phyloP scores from a whole-genome alignment of 2,797 vertebrate genomes.

The Acrossocheilus fasciatus region DNA sequence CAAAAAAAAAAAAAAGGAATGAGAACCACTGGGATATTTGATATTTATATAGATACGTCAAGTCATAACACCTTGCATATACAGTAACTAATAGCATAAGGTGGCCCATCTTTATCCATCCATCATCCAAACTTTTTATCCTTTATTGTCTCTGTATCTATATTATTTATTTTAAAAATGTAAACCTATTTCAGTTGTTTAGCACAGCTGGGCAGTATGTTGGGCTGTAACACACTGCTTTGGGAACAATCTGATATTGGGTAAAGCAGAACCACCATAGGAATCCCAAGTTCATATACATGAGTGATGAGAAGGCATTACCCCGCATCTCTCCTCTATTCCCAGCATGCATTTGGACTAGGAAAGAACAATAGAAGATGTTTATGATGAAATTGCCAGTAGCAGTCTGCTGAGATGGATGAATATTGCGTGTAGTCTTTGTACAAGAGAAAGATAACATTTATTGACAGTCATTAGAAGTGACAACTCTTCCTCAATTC shows the following conservation, averaged over 20 bases:
- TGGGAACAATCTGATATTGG: slow-evolving; percentile 47
- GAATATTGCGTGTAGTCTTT: slow-evolving; percentile 20
- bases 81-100: not conserved
- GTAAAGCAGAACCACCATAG: not conserved
- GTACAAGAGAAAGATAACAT: slow-evolving; percentile 40
- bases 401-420: slow-evolving; percentile 32
- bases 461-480: slow-evolving; percentile 67
- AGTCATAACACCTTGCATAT: not conserved
- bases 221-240: not conserved
- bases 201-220: not conserved
- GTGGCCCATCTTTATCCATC: not conserved
- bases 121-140: not conserved
- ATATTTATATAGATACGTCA: no score
- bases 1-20: no score
- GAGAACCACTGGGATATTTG: no score
- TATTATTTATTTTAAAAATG: not conserved
- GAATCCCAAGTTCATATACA: slow-evolving; percentile 31
- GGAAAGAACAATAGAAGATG: slow-evolving; percentile 17
- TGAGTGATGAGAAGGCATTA: slow-evolving; percentile 54
- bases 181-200: not conserved
- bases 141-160: not conserved
- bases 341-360: slow-evolving; percentile 29
- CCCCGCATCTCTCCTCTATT: slow-evolving; percentile 1
- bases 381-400: slow-evolving; percentile 46
- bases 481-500: slow-evolving; percentile 64